phyloP scores from a whole-genome alignment of 2,888 invertebrate genomes.

The Xestia c-nigrum region DNA sequence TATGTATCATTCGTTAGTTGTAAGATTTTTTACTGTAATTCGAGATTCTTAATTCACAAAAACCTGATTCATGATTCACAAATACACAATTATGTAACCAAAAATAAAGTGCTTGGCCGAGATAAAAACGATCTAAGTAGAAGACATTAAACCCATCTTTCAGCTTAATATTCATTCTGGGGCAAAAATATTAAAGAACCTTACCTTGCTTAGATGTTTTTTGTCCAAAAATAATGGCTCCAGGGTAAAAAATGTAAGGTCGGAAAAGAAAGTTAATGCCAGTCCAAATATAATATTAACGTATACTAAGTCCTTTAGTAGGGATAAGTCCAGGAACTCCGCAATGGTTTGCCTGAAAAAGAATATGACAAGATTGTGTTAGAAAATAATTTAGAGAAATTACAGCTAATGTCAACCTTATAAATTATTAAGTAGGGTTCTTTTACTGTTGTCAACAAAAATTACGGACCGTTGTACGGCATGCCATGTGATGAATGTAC shows the following conservation, averaged over 20 bases:
- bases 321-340: slow-evolving; percentile 91
- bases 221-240: slow-evolving; percentile 92
- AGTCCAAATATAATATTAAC: slow-evolving; percentile 93
- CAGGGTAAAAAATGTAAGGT: slow-evolving; percentile 93
- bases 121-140: slow-evolving; percentile 14
- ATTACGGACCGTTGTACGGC: neutral
- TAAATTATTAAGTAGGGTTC: neutral
- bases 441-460: neutral
- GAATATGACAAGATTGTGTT: slow-evolving; percentile 1
- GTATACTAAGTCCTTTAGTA: slow-evolving; percentile 92
- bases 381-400: neutral
- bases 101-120: neutral
- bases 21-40: neutral
- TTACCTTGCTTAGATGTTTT: slow-evolving; percentile 87
- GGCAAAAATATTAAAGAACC: slow-evolving; percentile 52
- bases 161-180: slow-evolving; percentile 32
- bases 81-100: neutral
- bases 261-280: slow-evolving; percentile 92
- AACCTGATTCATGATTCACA: neutral
- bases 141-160: slow-evolving; percentile 30
- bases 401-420: neutral
- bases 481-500: neutral
- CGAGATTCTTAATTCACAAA: neutral
- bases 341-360: slow-evolving; percentile 89
- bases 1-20: neutral